Conservation (phyloP, 2,888 invertebrate species). For the Bhutanitis thaidina region DNA sequence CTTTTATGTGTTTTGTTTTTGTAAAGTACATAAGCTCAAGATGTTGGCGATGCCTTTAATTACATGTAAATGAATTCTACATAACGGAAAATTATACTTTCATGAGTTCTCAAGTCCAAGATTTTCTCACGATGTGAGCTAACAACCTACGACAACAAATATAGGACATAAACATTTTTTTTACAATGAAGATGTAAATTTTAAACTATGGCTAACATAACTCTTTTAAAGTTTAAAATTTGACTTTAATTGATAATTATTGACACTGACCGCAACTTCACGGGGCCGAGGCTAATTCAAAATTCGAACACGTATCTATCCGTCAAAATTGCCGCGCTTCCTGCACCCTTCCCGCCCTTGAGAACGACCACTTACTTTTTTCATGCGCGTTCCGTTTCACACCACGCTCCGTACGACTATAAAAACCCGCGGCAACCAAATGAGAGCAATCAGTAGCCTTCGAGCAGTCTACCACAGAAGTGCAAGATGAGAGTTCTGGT, state of each 20-base stretch:
- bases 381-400: slow-evolving; percentile 60
- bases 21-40: slow-evolving; percentile 23
- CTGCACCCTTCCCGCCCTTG: slow-evolving; percentile 77
- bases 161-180: slow-evolving; percentile 4
- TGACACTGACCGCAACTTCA: slow-evolving; percentile 18
- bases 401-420: slow-evolving; percentile 55
- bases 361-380: slow-evolving; percentile 72
- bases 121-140: slow-evolving; percentile 10
- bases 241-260: slow-evolving; percentile 4
- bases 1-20: too few relatives aligned
- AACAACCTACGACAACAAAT: slow-evolving; percentile 12
- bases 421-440: slow-evolving; percentile 62
- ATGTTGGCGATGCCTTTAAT: slow-evolving; percentile 20
- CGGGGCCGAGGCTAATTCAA: slow-evolving; percentile 31
- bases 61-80: slow-evolving; percentile 28
- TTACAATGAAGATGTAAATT: too few relatives aligned
- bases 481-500: slow-evolving; percentile 78
- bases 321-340: slow-evolving; percentile 62
- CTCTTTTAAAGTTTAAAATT: neutral
- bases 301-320: slow-evolving; percentile 44
- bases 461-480: slow-evolving; percentile 77
- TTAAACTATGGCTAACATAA: too few relatives aligned
- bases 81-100: slow-evolving; percentile 26
- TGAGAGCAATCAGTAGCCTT: slow-evolving; percentile 75
- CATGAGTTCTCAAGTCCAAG: slow-evolving; percentile 16